These are phyloP conservation scores for Anadara kagoshimensis DNA, from an alignment of 1,140 invertebrate species.

Conservation along the genomic window DNA sequence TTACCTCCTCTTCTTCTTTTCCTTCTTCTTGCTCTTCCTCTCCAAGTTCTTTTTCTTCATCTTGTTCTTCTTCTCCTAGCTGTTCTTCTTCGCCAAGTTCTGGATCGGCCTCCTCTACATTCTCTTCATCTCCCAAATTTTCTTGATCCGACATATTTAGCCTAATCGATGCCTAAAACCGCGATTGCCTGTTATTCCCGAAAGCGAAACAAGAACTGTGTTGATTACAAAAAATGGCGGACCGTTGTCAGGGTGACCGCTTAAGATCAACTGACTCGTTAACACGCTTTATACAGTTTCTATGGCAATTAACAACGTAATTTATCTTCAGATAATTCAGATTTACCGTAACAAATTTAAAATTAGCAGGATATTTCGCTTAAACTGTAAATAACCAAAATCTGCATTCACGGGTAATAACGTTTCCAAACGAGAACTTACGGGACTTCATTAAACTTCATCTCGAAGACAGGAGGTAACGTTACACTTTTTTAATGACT, in stretches of 20 bases:
- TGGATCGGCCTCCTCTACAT: conserved; percentile 39
- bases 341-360: no score
- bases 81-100: conserved; percentile 30
- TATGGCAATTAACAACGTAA: no score
- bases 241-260: conserved; percentile 57
- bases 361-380: no score
- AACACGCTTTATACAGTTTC: no score
- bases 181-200: not conserved
- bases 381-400: no score
- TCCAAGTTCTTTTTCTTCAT: conserved; percentile 48
- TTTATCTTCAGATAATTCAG: no score
- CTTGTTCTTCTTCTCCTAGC: conserved; percentile 37
- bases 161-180: not conserved
- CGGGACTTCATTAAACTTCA: no score
- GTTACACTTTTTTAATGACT: no score
- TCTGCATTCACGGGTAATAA: no score
- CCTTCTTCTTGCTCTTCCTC: conserved; percentile 56
- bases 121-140: conserved; percentile 44
- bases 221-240: conserved; percentile 64
- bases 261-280: not conserved
- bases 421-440: no score
- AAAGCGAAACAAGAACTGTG: conserved; percentile 14
- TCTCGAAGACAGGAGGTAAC: no score
- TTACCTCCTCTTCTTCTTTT: conserved; percentile 59
- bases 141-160: conserved; percentile 50